Evolutionary conservation across 2,888 invertebrate genomes (phyloP).

Genomic region (Acanthosepion esculentum): DNA sequence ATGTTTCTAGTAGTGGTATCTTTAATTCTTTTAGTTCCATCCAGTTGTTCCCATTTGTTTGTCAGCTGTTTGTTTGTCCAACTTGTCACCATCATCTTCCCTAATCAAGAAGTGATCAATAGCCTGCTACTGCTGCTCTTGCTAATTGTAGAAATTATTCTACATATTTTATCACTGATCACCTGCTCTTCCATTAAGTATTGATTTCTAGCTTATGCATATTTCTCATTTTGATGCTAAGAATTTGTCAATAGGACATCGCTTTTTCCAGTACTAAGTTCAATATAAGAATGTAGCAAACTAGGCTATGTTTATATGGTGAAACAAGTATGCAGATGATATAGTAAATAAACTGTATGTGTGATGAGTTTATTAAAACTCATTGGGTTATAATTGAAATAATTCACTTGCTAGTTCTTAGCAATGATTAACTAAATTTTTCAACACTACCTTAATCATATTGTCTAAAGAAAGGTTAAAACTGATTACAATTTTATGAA

Average conservation of each 20-base stretch:
- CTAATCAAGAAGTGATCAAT: neutral
- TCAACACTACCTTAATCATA: too few relatives aligned
- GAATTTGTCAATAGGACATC: neutral
- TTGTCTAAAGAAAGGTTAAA: too few relatives aligned
- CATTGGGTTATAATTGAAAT: too few relatives aligned
- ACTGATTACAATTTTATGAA: too few relatives aligned
- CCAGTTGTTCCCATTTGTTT: neutral
- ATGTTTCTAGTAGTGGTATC: neutral
- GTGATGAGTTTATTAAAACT: too few relatives aligned
- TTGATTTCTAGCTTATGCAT: conserved; percentile 8
- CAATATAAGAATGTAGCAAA: neutral
- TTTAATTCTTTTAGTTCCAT: neutral
- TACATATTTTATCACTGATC: neutral
- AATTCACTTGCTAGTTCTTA: too few relatives aligned
- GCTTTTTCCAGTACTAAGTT: neutral
- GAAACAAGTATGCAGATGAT: neutral
- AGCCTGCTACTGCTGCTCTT: conserved; percentile 18
- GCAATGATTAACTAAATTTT: too few relatives aligned
- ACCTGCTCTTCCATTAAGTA: neutral
- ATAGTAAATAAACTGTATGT: neutral
- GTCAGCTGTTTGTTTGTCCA: conserved; percentile 13
- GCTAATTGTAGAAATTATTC: neutral
- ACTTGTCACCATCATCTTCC: neutral
- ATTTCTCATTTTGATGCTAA: neutral
- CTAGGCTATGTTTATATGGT: neutral